Conservation (phyloP, 2,113 vertebrate genomes). For the Eclectus roratus region DNA sequence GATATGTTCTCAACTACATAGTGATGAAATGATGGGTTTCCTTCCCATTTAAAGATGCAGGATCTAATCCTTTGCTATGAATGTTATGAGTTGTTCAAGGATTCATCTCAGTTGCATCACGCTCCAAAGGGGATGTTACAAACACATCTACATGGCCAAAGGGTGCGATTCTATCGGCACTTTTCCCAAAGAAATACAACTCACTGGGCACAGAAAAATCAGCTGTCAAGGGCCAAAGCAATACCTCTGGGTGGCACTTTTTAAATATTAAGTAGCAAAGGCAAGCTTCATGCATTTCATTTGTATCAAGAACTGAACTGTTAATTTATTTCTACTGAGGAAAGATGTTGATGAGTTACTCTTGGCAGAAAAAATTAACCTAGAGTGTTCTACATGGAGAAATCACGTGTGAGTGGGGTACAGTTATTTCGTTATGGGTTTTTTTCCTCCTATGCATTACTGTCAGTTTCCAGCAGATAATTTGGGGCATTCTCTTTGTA, state of each 20-base stretch:
- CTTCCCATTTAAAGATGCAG: background rate
- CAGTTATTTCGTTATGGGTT: background rate
- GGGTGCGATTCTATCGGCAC: background rate
- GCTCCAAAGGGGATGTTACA: background rate
- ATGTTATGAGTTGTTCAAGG: background rate
- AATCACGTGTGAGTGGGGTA: background rate
- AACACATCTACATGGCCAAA: background rate
- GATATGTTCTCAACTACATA: rapidly evolving
- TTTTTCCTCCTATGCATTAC: background rate
- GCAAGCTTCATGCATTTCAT: background rate
- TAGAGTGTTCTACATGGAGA: background rate
- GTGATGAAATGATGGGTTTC: background rate
- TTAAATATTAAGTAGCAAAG: background rate
- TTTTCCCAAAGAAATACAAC: background rate
- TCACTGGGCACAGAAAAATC: background rate
- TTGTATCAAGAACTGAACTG: background rate
- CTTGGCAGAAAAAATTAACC: background rate
- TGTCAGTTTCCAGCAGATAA: background rate
- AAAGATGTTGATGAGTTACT: background rate
- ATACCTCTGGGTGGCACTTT: background rate
- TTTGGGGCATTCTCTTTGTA: background rate
- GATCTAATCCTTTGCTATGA: background rate
- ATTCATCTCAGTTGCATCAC: background rate
- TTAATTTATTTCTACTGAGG: background rate
- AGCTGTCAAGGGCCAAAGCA: background rate